phyloP scores from a whole-genome alignment of 2,113 vertebrate genomes.

The Alethe diademata region DNA sequence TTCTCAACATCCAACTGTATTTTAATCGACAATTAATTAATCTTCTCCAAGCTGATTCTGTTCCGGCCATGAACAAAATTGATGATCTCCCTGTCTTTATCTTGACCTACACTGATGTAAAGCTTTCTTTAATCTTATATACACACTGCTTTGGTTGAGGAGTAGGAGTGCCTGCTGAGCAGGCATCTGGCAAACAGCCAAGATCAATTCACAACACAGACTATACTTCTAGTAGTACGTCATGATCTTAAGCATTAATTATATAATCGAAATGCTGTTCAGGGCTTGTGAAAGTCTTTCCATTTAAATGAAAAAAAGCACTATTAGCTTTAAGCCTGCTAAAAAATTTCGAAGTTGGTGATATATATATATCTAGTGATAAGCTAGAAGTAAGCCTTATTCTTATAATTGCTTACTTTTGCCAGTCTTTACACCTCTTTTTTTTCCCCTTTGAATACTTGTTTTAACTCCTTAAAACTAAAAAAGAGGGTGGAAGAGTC shows the following conservation, averaged over 20 bases:
- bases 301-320: neutral
- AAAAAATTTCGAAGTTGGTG: neutral
- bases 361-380: neutral
- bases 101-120: neutral
- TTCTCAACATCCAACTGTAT: neutral
- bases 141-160: neutral
- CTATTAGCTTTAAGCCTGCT: neutral
- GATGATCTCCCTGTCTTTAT: neutral
- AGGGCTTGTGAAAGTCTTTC: neutral
- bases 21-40: neutral
- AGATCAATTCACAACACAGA: neutral
- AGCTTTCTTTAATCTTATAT: neutral
- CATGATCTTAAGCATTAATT: neutral
- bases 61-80: neutral
- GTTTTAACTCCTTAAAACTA: neutral
- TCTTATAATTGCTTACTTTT: neutral
- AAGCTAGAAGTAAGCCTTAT: neutral
- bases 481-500: neutral
- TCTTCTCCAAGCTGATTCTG: neutral
- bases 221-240: neutral
- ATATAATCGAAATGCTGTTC: neutral
- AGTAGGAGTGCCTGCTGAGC: neutral
- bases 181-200: neutral
- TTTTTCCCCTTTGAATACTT: neutral
- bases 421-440: neutral